Evolutionary conservation across 2,888 invertebrate genomes (phyloP).

Genomic region (Ichneumoninae sp.): DNA sequence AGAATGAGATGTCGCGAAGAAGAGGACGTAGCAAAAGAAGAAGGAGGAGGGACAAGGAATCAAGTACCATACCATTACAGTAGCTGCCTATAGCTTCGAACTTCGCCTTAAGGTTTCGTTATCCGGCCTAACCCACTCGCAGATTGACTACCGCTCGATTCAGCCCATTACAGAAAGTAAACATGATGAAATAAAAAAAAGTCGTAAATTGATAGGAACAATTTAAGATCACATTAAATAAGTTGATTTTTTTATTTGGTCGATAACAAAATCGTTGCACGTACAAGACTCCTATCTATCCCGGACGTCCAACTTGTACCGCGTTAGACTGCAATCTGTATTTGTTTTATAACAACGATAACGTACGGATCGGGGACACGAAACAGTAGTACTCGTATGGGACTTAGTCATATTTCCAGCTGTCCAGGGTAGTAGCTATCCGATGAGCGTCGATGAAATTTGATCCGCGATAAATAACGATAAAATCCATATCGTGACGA

Average conservation of each 20-base stretch:
- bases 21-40: slow-evolving; percentile 21
- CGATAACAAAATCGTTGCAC: slow-evolving; percentile 7
- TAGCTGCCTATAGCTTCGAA: slow-evolving; percentile 41
- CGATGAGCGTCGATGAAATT: slow-evolving; percentile 49
- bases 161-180: slow-evolving; percentile 24
- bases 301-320: background rate
- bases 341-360: slow-evolving; percentile 33
- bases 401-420: slow-evolving; percentile 6
- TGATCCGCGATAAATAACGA: slow-evolving; percentile 38
- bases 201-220: background rate
- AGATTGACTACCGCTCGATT: slow-evolving; percentile 26
- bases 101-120: slow-evolving; percentile 74
- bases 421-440: background rate
- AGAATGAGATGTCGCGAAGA: slow-evolving; percentile 36
- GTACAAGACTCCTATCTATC: slow-evolving; percentile 33
- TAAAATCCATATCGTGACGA: slow-evolving; percentile 26
- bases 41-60: slow-evolving; percentile 45
- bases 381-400: slow-evolving; percentile 34
- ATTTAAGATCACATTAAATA: background rate
- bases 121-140: slow-evolving; percentile 77
- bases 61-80: slow-evolving; percentile 31
- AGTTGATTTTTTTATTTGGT: slow-evolving; percentile 11
- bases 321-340: slow-evolving; percentile 19
- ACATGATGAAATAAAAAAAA: slow-evolving; percentile 1
- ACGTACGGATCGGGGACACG: slow-evolving; percentile 22